Evolutionary conservation across 2,888 invertebrate species (phyloP), one percentile per base, ranked within the genome.

Genomic region (Eristalis pertinax): DNA sequence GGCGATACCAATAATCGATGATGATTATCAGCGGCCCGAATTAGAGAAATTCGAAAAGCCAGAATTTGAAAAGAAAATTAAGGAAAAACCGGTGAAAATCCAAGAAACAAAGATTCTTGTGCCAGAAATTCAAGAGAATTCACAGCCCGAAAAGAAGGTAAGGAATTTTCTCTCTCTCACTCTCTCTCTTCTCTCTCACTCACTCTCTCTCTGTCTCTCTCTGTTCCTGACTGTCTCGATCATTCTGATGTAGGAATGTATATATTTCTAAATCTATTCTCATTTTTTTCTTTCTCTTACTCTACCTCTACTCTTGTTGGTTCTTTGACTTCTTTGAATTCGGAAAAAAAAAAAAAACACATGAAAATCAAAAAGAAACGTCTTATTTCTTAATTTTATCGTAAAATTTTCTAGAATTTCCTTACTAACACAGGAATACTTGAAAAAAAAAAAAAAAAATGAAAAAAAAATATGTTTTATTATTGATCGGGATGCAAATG

Each of bases 21-120:
- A 95, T 91, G 96, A 96, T 91, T 96, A 96, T 91, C 96, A 96
- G n/a, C 94, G 96, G 89, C 95, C 96, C 19, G 95, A 95, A 5
- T 94, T 96, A 89, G 96, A 96, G 91, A 94, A 94, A 92, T 96
- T 94, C 90, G 95, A 95, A 90, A 94, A 94, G 85, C 92, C 89
- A 4, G 90, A 93, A 72, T 92, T 94, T 69, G 93, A 93, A 15
- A 94, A 94, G 83, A 93, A 92, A 90, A 93, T 90, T 82, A 82
- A 90, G 74, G 80, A 89, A 24, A 90, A 90, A 85, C 50, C 84
- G 15, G 75, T 87, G 68, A 81, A 88, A 24, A 35, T 89, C 22
- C 89, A 90, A 67, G 89, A 90, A 58, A 74, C 73, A 68, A 89
- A 88, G 10, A 26, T 77, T 8, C 19, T 19, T 24, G 67, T 89